Evolutionary conservation across 2,888 invertebrate genomes (phyloP), one percentile per base, ranked within the genome.

Genomic region (Matsumyia berberina): DNA sequence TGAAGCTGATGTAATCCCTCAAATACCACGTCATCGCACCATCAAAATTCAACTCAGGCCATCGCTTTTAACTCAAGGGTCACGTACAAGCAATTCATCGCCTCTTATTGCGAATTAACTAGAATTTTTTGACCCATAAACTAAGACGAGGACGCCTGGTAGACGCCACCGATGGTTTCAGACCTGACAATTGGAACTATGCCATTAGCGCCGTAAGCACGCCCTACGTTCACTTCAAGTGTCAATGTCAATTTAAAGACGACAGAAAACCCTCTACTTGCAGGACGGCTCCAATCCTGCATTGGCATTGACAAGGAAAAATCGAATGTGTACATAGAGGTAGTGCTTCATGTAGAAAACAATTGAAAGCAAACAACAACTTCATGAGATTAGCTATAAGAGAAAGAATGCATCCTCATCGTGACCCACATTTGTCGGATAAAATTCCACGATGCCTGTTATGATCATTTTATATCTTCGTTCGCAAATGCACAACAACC

Each of bases 81-180:
- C 83, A 79, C 83, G 83, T 83, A 74, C 73, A 67, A 69, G 73
- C 73, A 73, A 79, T 79, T 73, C 73, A 69, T 69, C 15, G 57
- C 37, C 49, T 57, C 53, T 17, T 31, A 53, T 35, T 33, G 60
- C 64, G 37, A 77, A n/a, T 76, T 60, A 66, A 62, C 62, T 33
- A 42, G 42, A 64, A 19, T 73, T 29, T 19, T 78, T 73, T 74
- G 67, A 69, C 73, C 67, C 42, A 78, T 74, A 69, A 72, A 77
- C 55, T 57, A 51, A 17, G 5, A 19, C 7, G 53, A 33, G 7
- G 37, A 39, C 37, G 53, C 35, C 67, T 55, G n/a, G 8, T 33
- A 17, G 66, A 69, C 67, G 33, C 33, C 66, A 24, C n/a, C 29
- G n/a, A 58, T 69, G 39, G 74, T 74, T 44, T 17, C 24, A 31